Conservation (phyloP, 2,113 vertebrate species). For the Sorex araneus region DNA sequence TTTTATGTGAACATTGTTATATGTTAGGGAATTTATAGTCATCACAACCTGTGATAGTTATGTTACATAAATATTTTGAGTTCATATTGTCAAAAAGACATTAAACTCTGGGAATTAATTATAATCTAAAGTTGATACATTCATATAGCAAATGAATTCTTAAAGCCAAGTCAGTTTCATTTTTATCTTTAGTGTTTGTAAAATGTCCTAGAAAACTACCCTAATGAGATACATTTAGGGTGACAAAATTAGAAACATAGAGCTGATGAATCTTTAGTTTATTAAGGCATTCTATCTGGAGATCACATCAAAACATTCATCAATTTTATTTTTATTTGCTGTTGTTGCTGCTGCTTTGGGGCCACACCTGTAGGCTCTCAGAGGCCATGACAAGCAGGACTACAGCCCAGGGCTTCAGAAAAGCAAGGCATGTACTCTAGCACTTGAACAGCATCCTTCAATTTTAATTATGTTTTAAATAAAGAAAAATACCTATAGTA, state of each 20-base stretch:
- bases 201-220: conserved; percentile 8
- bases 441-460: no score
- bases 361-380: no score
- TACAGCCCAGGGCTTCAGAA: no score
- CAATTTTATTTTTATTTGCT: background rate
- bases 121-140: background rate
- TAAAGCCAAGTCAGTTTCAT: background rate
- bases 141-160: background rate
- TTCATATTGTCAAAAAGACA: background rate
- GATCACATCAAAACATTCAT: background rate
- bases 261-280: background rate
- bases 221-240: background rate
- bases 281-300: background rate
- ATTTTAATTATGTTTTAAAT: background rate
- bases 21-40: background rate
- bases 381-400: no score
- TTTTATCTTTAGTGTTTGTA: conserved; percentile 23
- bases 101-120: background rate
- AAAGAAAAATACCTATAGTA: background rate
- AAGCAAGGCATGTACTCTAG: no score
- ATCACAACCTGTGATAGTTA: background rate
- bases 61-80: background rate
- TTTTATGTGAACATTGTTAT: background rate
- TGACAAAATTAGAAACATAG: background rate
- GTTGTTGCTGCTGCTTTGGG: no score